Evolutionary conservation across 2,888 invertebrate genomes (phyloP), one percentile per base, ranked within the genome.

Genomic region (Agrochola litura): DNA sequence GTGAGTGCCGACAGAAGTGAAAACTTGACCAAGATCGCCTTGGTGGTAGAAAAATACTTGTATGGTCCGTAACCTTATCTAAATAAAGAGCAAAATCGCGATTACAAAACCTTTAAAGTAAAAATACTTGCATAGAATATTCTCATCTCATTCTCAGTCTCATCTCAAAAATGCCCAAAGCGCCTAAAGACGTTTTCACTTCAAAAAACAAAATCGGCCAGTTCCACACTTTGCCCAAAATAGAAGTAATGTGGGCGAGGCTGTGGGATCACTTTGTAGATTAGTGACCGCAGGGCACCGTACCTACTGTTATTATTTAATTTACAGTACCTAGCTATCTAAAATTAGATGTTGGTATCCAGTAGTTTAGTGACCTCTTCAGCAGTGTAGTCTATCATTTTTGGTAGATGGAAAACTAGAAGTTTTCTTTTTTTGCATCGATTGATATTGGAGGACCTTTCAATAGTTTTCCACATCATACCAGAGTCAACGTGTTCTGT

Each of bases 181-280:
- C 2, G 30, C 30, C 30, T 30, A 30, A 30, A 30, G 30, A 30
- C 1, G 30, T 30, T 30, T 30, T 30, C 30, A 30, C 30, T 30
- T 30, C 30, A 30, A 30, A 30, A 30, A 30, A 30, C 30, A 30
- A 30, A 30, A 30, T 30, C 30, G 30, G 30, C 30, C 30, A 37
- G 49, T 30, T 49, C 22, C 25, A 30, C 37, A 25, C 14, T 6
- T 5, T 19, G 22, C 76, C 52, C 16, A 67, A 76, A 77, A 76
- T 61, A 77, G 67, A 66, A 46, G 19, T 37, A 14, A 25, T 49
- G 69, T 77, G 77, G 64, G 49, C n/a, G 77, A 30, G 49, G 19
- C 49, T 46, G 6, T n/a, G 14, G 16, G 41, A 70, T 65, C 58
- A 70, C 64, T 65, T 76, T 68, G 63, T 56, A 63, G 61, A 68